Evolutionary conservation across 2,888 invertebrate genomes (phyloP).

Genomic region (Eupithecia inturbata): DNA sequence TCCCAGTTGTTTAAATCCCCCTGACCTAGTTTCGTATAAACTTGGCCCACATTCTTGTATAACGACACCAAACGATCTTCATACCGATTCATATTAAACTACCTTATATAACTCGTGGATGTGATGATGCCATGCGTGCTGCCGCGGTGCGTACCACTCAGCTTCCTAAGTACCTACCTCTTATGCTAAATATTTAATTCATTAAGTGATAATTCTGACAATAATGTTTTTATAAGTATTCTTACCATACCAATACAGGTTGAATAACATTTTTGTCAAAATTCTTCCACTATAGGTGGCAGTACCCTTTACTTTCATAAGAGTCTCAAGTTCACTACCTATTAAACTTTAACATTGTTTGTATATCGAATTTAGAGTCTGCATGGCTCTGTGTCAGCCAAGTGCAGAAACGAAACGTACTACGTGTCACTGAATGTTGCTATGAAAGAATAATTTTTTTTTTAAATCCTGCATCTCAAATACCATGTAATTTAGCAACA

Average conservation of each 20-base stretch:
- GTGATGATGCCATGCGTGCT: conserved; percentile 30
- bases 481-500: no score
- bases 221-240: not conserved
- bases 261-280: not conserved
- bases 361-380: not conserved
- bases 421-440: not conserved
- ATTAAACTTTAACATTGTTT: not conserved
- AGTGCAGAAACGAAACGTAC: not conserved
- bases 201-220: not conserved
- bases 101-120: conserved; percentile 36
- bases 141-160: conserved; percentile 1
- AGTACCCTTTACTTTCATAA: not conserved
- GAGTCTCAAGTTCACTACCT: no score
- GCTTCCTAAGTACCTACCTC: not conserved
- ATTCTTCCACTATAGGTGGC: not conserved
- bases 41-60: conserved; percentile 72
- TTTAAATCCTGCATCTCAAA: not conserved
- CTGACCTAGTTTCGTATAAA: conserved; percentile 74
- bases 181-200: not conserved
- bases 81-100: conserved; percentile 41
- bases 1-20: conserved; percentile 67
- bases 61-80: conserved; percentile 40
- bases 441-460: not conserved
- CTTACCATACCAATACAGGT: not conserved
- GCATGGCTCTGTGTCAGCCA: not conserved